phyloP scores from a whole-genome alignment of 2,888 invertebrate genomes.

The Azorinus chamasolen region DNA sequence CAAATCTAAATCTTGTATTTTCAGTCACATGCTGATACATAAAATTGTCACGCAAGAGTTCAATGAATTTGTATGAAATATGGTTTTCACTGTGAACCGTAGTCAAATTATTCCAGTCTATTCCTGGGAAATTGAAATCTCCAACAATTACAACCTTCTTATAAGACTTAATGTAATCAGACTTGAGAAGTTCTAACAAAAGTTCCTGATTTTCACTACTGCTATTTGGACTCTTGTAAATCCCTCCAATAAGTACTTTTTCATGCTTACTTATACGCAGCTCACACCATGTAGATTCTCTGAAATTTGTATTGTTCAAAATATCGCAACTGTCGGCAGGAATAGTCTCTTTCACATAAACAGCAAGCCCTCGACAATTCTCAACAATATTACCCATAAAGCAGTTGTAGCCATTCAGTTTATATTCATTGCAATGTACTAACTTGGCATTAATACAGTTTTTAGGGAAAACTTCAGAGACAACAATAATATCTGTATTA shows the following conservation, averaged over 20 bases:
- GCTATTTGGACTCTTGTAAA: no score
- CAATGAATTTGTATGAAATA: neutral
- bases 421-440: slow-evolving; percentile 3
- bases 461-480: neutral
- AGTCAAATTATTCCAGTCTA: slow-evolving; percentile 10
- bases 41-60: slow-evolving; percentile 13
- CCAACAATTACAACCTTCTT: slow-evolving; percentile 13
- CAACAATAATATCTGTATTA: neutral
- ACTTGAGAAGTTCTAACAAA: neutral
- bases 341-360: no score
- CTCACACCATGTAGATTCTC: slow-evolving; percentile 1
- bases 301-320: neutral
- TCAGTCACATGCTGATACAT: slow-evolving; percentile 3
- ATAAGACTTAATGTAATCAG: neutral
- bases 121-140: slow-evolving; percentile 20
- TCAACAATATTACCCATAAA: neutral
- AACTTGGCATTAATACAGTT: neutral
- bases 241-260: slow-evolving; percentile 1
- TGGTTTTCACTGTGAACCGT: neutral
- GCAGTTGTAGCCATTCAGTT: slow-evolving; percentile 1
- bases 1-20: neutral
- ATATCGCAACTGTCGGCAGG: neutral
- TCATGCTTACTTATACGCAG: neutral
- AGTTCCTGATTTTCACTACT: neutral
- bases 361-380: no score